A percentile compares a stretch with the other conserved stretches of the same genome.
Evolutionary conservation across 2,113 vertebrate genomes (phyloP).

Genomic region (Terrapene triunguis): DNA sequence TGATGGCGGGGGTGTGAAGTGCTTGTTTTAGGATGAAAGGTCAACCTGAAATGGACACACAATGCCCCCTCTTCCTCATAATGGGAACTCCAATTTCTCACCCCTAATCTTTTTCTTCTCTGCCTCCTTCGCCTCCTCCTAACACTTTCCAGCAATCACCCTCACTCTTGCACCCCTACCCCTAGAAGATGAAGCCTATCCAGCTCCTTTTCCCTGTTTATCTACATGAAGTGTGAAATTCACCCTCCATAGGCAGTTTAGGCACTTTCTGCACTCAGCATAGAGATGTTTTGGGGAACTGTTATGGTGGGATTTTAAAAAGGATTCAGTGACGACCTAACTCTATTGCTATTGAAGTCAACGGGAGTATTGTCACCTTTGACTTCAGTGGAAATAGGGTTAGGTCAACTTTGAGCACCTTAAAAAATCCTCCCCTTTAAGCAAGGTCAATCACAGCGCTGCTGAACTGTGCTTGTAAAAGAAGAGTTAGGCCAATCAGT

Average conservation of each 20-base stretch:
- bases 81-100: not conserved
- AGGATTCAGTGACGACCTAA: not conserved
- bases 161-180: not conserved
- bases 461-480: not conserved
- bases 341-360: not conserved
- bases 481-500: not conserved
- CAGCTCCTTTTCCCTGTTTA: not conserved
- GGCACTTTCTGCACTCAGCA: not conserved
- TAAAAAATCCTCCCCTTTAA: not conserved
- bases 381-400: not conserved
- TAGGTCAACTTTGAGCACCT: not conserved
- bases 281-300: not conserved
- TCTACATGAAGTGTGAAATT: not conserved
- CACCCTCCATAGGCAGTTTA: not conserved
- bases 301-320: not conserved
- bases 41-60: not conserved
- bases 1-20: not conserved
- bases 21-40: not conserved
- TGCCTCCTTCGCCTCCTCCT: not conserved
- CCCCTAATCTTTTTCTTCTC: not conserved
- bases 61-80: not conserved
- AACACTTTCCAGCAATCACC: not conserved
- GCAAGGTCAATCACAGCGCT: not conserved
- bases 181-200: not conserved
- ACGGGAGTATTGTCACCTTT: not conserved